phyloP scores from a whole-genome alignment of 2,888 invertebrate genomes.

The Drosophila limbata region DNA sequence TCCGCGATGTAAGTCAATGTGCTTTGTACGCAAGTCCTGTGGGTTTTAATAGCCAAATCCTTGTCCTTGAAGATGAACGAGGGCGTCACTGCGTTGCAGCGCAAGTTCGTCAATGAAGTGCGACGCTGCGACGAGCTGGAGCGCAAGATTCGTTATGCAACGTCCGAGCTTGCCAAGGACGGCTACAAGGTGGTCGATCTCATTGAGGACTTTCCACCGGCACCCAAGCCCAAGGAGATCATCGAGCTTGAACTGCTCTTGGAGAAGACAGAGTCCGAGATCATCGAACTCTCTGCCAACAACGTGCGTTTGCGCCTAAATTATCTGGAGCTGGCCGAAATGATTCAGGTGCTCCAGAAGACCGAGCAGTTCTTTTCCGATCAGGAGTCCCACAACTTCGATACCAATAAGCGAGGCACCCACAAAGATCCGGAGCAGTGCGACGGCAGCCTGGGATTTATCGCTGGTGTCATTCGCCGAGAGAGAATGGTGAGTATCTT shows the following conservation, averaged over 20 bases:
- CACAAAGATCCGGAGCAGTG: conserved; percentile 87
- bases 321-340: conserved; percentile 94
- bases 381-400: conserved; percentile 80
- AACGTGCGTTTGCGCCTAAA: conserved; percentile 96
- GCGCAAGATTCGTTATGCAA: conserved; percentile 91
- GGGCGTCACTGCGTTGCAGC: conserved; percentile 91
- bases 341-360: conserved; percentile 95
- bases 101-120: conserved; percentile 93
- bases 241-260: conserved; percentile 92
- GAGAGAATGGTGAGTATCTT: conserved; percentile 86
- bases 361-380: conserved; percentile 88
- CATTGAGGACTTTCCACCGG: conserved; percentile 88
- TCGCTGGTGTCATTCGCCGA: conserved; percentile 93
- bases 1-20: conserved; percentile 93
- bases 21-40: background rate
- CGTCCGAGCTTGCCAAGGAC: conserved; percentile 91
- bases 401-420: conserved; percentile 89
- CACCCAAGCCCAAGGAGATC: conserved; percentile 91
- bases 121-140: conserved; percentile 94
- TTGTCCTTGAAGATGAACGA: conserved; percentile 88
- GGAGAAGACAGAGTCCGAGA: conserved; percentile 97
- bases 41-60: background rate
- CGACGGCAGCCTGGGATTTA: conserved; percentile 88
- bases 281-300: conserved; percentile 96
- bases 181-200: conserved; percentile 90